These are phyloP conservation scores for Spinus olivaceus DNA, from an alignment of 2,797 vertebrate species.

Conservation along the genomic window DNA sequence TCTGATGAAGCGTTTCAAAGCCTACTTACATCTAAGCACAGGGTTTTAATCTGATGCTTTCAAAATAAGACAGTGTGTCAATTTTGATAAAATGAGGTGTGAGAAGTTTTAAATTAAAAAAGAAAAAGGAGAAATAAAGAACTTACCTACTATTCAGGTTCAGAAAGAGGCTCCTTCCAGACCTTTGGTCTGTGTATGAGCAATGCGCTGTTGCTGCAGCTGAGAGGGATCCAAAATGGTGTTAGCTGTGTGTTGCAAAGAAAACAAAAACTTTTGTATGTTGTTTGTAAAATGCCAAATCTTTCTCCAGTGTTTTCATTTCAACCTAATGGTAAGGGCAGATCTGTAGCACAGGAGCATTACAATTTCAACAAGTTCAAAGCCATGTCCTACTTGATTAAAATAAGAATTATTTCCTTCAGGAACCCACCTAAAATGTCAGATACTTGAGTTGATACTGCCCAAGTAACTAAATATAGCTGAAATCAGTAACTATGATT, in stretches of 20 bases:
- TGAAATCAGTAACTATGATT: background rate
- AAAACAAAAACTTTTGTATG: background rate
- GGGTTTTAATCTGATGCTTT: background rate
- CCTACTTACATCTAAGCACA: background rate
- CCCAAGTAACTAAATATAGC: background rate
- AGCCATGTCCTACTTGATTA: background rate
- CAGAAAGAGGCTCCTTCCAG: background rate
- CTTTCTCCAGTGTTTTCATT: background rate
- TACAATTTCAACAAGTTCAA: background rate
- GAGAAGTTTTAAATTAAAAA: background rate
- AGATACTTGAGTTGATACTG: background rate
- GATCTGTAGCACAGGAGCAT: background rate
- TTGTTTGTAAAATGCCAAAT: background rate
- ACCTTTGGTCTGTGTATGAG: rapidly evolving
- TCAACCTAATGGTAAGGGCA: background rate
- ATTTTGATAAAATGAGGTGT: background rate
- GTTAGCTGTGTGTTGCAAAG: background rate
- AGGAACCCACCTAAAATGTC: background rate
- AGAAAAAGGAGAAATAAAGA: rapidly evolving
- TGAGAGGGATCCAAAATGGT: background rate
- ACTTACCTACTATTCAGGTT: background rate
- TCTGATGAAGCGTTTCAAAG: background rate
- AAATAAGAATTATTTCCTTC: background rate
- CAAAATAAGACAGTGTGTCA: background rate
- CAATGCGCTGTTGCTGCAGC: background rate